Evolutionary conservation across 1,140 invertebrate species (phyloP), one percentile per base, ranked within the genome.

Genomic region (Drosophila lowei): DNA sequence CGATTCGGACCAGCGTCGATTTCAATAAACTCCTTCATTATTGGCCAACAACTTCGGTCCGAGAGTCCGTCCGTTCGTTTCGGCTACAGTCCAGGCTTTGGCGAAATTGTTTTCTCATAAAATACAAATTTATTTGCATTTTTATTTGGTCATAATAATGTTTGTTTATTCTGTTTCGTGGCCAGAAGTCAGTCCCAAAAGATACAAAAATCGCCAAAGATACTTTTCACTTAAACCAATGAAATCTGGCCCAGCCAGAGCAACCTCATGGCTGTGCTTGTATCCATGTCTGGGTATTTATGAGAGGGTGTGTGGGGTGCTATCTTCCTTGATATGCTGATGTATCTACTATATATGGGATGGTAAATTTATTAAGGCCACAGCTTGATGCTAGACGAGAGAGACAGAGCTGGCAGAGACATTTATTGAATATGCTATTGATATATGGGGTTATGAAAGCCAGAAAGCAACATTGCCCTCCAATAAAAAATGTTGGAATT

Each of bases 111-210:
- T 85, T 88, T 85, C 81, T 62, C 81, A 85, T 85, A 85, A 85
- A 85, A 85, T 86, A 85, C 83, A 85, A 85, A 85, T 85, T 85
- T 85, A 85, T 85, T 85, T 85, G 83, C 81, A 85, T 85, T 85
- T 85, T 85, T 85, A 85, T 85, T 85, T 81, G 81, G 65, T 46
- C 81, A 81, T 85, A 85, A 85, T 81, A 88, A 80, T 81, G 77
- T 85, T 88, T 86, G 81, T 85, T 85, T 85, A 85, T 85, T 88
- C 34, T 81, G 77, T 68, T 56, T 42, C 44, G 30, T 49, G 49
- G 76, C 57, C 77, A 68, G 57, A 84, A 79, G 80, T 86, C 81
- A 79, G 62, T 75, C 65, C 75, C 65, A 61, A 56, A 64, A 70
- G 80, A 70, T 64, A 85, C 72, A 68, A 75, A 64, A 50, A 48